Evolutionary conservation across 1,140 invertebrate species (phyloP), one percentile per base, ranked within the genome.

Genomic region (Latrodectus geometricus): DNA sequence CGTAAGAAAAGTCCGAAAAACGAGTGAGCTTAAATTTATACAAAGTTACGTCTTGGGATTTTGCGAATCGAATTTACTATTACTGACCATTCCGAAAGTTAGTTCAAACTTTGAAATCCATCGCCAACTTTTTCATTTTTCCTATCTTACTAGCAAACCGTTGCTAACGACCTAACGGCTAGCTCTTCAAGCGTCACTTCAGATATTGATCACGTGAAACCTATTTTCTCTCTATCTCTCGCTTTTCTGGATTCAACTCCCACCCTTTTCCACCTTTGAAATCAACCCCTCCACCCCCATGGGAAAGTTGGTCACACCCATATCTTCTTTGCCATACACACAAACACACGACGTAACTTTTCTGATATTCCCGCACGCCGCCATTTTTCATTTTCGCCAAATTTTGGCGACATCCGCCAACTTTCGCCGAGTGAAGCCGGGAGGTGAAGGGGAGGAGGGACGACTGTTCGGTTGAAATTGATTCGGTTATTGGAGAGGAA

Each of bases 151-250:
- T 54, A n/a, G 48, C 52, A 9, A 76, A 35, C 80, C 70, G 50
- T 82, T 65, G 73, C 80, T 82, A 82, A 82, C 80, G 69, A 73
- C 70, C 9, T 21, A 68, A 48, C 20, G 52, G 5, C 80, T 23
- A 48, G 14, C 11, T 17, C 17, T 11, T 1, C 54, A 14, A 61
- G 54, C 54, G 54, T 61, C 54, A 61, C 14, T 23, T 73, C 48
- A 73, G 80, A 82, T 82, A 82, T 82, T 82, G 80, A 82, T 82
- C 80, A 82, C 69, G 70, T 15, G 66, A 74, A 82, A 82, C 80
- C 80, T 74, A 82, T 82, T 82, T 82, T 74, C 69, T 65, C 80
- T 23, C 54, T 48, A 23, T 11, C 35, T 35, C 35, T 35, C 35
- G 35, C 35, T 35, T 35, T 35, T 35, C 35, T 35, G 2, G 35